Percentiles rank a stretch among this genome's conserved stretches.
Evolutionary conservation across 2,888 invertebrate genomes (phyloP).

Genomic region (Encarsia formosa): DNA sequence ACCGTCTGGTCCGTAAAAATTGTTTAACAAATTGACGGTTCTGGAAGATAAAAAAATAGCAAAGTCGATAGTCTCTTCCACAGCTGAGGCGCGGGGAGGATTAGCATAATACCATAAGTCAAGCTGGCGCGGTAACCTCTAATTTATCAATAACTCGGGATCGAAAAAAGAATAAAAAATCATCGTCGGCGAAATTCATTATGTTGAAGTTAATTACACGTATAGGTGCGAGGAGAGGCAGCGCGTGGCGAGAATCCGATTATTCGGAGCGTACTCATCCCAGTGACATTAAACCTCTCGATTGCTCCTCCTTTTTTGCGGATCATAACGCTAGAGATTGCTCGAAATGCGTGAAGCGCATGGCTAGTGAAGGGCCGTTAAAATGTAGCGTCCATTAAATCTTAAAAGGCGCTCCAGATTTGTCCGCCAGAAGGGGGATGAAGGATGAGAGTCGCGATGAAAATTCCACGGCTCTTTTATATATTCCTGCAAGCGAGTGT

Average conservation of each 20-base stretch:
- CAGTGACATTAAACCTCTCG: constrained; percentile 2
- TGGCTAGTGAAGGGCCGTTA: constrained; percentile 26
- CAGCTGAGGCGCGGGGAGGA: no score
- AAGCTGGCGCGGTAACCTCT: no score
- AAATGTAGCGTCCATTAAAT: constrained; percentile 24
- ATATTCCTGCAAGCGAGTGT: constrained; percentile 35
- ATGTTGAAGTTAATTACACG: no score
- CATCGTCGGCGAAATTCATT: no score
- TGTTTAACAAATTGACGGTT: no score
- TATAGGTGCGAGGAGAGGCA: neutral
- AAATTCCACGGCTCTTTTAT: constrained; percentile 33
- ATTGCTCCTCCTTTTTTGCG: neutral
- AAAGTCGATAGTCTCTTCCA: no score
- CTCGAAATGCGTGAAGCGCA: constrained; percentile 27
- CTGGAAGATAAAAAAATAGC: no score
- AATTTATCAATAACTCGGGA: no score
- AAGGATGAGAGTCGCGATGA: constrained; percentile 36
- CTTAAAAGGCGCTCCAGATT: constrained; percentile 28
- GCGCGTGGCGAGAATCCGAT: constrained; percentile 3
- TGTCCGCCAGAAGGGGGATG: constrained; percentile 26
- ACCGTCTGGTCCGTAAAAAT: no score
- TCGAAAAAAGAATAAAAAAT: no score
- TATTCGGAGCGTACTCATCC: constrained; percentile 10
- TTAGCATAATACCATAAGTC: no score
- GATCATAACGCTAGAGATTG: constrained; percentile 5